Base-by-base conservation (phyloP, 2,888 invertebrate genomes). In the Ptychoptera albimana region DNA sequence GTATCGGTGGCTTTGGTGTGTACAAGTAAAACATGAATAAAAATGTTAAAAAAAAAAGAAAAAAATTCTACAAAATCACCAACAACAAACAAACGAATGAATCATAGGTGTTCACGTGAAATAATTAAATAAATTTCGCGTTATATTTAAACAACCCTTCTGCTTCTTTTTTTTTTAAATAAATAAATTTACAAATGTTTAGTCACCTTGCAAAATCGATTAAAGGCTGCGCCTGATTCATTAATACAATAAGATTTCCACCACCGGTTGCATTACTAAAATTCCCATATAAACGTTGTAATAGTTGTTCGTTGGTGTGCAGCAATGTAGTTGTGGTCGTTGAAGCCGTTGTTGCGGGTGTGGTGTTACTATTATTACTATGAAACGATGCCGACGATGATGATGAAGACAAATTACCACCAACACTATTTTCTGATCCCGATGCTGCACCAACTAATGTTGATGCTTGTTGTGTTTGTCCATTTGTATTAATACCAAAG, bases 271-370 rank as follows among this genome's bases (percentile, higher is more conserved):
- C 35, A 35, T 34, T 35, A 8, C 32, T 31, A 8, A 30, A 30
- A 9, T 9, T 30, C 32, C 41, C 34, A 34, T 41, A 41, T 15
- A 41, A 41, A 8, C 42, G 34, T 42, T 42, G 42, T 12, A 42
- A 11, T 23, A 36, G 2, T 36, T 36, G 36, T 13, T 8, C 13
- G 12, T 36, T 36, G 3, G 36, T 2, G 8, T n/a, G 36, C 5
- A 13, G n/a, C 12, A 42, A 14, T 16, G 35, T 23, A 11, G 35
- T 23, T 16, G 42, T 23, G 2, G 42, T 42, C 12, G 42, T 23
- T 23, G 15, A 9, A 8, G 35, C 8, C 2, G 35, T 35, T 30
- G n/a, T 35, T 15, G 15, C 35, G 8, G 15, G 12, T 11, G 8
- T 35, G n/a, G n/a, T 34, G 12, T 16, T 35, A 16, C n/a, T 8